Evolutionary conservation across 2,113 vertebrate genomes (phyloP).

Genomic region (Odontesthes bonariensis): DNA sequence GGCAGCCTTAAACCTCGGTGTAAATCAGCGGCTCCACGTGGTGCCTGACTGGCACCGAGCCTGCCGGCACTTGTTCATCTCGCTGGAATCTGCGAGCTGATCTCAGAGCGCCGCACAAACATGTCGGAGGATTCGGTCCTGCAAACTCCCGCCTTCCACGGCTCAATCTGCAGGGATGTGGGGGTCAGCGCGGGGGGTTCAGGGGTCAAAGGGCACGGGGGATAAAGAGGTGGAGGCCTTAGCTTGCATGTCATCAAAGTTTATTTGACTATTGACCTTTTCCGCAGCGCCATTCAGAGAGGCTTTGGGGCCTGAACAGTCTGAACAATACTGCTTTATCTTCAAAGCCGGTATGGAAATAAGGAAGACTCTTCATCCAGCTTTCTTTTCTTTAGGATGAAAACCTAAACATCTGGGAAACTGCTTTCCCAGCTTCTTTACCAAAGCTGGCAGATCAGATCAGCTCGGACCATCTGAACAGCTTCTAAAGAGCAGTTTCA

Average conservation of each 20-base stretch:
- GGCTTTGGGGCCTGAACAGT: constrained; percentile 18
- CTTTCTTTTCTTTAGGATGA: not conserved
- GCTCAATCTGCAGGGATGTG: constrained; percentile 12
- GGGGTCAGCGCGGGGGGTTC: not conserved
- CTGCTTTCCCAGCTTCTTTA: constrained; percentile 6
- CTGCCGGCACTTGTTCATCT: not conserved
- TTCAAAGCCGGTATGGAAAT: constrained; percentile 33
- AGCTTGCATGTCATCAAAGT: constrained; percentile 57
- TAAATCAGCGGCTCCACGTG: not conserved
- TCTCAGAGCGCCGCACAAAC: constrained; percentile 11
- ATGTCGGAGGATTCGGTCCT: constrained; percentile 13
- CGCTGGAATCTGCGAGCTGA: not conserved
- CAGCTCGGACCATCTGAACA: too few species aligned
- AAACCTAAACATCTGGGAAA: constrained; percentile 17
- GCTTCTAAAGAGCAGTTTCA: too few species aligned
- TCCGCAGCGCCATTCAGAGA: constrained; percentile 3
- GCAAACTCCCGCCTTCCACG: constrained; percentile 16
- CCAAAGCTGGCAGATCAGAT: not conserved
- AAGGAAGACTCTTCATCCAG: constrained; percentile 15
- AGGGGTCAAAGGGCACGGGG: constrained; percentile 36
- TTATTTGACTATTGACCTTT: constrained; percentile 70
- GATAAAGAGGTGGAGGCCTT: constrained; percentile 28
- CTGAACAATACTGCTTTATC: constrained; percentile 44
- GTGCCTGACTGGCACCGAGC: not conserved
- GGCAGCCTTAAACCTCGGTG: not conserved